Evolutionary conservation across 2,888 invertebrate genomes (phyloP).

Genomic region (Zhengitettix transpicula): DNA sequence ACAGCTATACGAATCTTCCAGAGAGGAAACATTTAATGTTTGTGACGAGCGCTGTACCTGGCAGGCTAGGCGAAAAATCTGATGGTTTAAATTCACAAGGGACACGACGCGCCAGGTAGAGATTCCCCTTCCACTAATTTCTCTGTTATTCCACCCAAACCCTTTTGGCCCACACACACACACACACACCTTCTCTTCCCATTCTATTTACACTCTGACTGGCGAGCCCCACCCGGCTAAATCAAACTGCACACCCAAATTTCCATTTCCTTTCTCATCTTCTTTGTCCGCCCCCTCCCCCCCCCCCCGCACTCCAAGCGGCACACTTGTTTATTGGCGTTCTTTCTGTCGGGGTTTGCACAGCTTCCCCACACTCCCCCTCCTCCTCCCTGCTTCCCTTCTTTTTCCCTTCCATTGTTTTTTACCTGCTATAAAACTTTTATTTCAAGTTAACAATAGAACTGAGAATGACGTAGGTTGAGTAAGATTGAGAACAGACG

Average conservation of each 20-base stretch:
- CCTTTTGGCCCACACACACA: not conserved
- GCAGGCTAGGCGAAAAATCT: too few relatives aligned
- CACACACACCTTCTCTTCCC: not conserved
- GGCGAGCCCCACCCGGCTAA: conserved; percentile 1
- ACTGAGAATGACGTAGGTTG: too few relatives aligned
- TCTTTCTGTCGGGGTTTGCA: not conserved
- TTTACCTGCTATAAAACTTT: too few relatives aligned
- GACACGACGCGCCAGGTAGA: too few relatives aligned
- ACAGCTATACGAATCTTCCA: too few relatives aligned
- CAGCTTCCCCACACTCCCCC: not conserved
- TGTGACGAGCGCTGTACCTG: too few relatives aligned
- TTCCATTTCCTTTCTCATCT: conserved; percentile 3
- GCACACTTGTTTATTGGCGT: not conserved
- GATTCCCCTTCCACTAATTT: not conserved
- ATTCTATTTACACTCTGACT: conserved; percentile 1
- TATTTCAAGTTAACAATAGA: too few relatives aligned
- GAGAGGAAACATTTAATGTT: too few relatives aligned
- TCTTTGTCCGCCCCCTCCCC: not conserved
- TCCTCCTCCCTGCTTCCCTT: too few relatives aligned
- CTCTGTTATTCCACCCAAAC: not conserved
- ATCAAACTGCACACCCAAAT: conserved; percentile 8
- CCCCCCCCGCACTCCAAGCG: not conserved
- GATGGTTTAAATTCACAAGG: too few relatives aligned
- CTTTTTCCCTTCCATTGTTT: too few relatives aligned
- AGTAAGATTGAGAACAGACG: too few relatives aligned